A percentile compares a stretch with the other conserved stretches of the same genome.
These are phyloP conservation scores for Pseudomyrmex dendroicus DNA, from an alignment of 1,140 invertebrate species.

Conservation along the genomic window DNA sequence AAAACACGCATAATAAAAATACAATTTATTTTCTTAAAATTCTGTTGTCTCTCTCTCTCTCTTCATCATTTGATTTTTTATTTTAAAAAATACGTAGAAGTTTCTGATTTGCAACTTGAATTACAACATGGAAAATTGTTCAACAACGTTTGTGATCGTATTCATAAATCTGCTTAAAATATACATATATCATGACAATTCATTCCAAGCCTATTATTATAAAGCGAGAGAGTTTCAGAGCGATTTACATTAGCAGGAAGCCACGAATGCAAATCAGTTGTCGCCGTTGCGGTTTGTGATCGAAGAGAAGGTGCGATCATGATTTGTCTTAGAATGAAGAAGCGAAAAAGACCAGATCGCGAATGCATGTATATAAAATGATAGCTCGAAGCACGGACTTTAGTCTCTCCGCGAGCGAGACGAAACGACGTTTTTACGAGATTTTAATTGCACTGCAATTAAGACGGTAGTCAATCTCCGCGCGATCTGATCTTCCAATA, in stretches of 20 bases:
- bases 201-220: conserved; percentile 53
- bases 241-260: conserved; percentile 50
- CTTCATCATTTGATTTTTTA: too few relatives aligned
- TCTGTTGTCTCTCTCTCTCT: background rate
- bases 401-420: background rate
- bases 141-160: conserved; percentile 6
- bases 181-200: conserved; percentile 20
- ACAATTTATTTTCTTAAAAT: too few relatives aligned
- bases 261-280: conserved; percentile 46
- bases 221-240: conserved; percentile 20
- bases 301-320: conserved; percentile 3
- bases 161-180: conserved; percentile 5
- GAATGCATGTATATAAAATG: conserved; percentile 2
- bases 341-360: conserved; percentile 30
- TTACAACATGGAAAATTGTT: conserved; percentile 19
- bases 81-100: background rate
- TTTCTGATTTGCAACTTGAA: background rate
- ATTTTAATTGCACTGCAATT: conserved; percentile 47
- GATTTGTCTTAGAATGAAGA: conserved; percentile 39
- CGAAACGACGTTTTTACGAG: conserved; percentile 36
- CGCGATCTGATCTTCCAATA: conserved; percentile 62
- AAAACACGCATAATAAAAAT: too few relatives aligned
- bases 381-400: conserved; percentile 12
- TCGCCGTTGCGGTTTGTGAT: background rate
- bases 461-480: conserved; percentile 63